Base-by-base conservation (phyloP, 2,888 invertebrate species). In the Eristalis tenax region DNA sequence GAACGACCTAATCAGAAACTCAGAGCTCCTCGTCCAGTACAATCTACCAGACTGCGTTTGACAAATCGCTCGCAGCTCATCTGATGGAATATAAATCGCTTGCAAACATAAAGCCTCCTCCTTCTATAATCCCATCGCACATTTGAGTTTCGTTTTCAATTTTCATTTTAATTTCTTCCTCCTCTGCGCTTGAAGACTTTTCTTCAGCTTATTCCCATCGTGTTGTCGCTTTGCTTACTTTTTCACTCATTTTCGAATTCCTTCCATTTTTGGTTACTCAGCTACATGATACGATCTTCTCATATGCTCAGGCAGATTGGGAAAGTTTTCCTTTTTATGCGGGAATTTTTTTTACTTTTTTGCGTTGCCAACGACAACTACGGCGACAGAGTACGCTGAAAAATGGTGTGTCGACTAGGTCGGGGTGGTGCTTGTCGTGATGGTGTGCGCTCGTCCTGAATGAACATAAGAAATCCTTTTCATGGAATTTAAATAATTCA, bases 401-500 rank as follows among this genome's bases (percentile, higher is more conserved):
- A 71, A 76, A 77, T 32, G 35, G 61, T 83, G 50, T 71, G 59
- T 59, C 26, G 59, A 35, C 38, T 50, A 2, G 50, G 43, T 28
- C 40, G 63, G 26, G 76, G 77, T 35, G 64, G 22, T 32, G 38
- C 35, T 18, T 43, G 43, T 15, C 43, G 57, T 35, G 57, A 2
- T 13, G 57, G 22, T 23, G 56, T 32, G 59, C 28, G 22, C 23
- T 43, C 56, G 26, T 38, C 38, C 82, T 69, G 77, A 77, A 73
- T 82, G 82, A 77, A 78, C 82, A 85, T 73, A 82, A 78, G 77
- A 82, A 85, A 85, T 82, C 77, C 77, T 82, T 85, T 85, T 82
- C 85, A 85, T 82, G 74, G 85, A 85, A 85, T 85, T 85, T 85
- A 78, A 85, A 85, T 85, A 82, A 85, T 85, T 85, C 82, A 82